Percentiles rank a stretch among this genome's conserved stretches.
Conservation (phyloP, 2,797 vertebrate species). For the Smutsia gigantea region DNA sequence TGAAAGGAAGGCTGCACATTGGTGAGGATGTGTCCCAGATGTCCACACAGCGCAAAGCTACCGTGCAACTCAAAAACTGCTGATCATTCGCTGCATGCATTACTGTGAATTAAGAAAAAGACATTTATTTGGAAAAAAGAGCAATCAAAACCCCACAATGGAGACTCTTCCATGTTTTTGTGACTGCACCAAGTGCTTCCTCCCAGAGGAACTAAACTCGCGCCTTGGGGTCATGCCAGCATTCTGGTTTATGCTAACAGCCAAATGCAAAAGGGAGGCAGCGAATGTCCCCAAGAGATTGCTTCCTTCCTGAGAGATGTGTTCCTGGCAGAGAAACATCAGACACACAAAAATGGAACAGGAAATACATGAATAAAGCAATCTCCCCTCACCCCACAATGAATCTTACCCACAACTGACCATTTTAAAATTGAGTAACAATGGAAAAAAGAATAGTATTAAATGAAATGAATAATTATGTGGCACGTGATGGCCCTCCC, state of each 20-base stretch:
- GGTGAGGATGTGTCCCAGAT: background rate
- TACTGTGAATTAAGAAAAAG: background rate
- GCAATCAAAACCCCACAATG: background rate
- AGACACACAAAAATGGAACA: background rate
- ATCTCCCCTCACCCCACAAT: background rate
- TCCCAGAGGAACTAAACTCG: background rate
- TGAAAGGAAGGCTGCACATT: background rate
- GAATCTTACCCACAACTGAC: background rate
- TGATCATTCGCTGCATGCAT: background rate
- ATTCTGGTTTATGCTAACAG: constrained; percentile 19
- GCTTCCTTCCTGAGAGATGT: background rate
- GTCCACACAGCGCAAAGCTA: background rate
- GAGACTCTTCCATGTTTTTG: background rate
- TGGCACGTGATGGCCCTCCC: background rate
- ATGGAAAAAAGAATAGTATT: background rate
- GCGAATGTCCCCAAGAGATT: background rate
- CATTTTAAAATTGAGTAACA: background rate
- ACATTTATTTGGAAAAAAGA: background rate
- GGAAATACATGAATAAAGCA: background rate
- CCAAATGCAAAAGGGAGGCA: background rate
- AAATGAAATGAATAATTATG: background rate
- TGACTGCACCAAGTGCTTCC: background rate
- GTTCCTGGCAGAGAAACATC: background rate
- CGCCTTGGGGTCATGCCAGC: background rate
- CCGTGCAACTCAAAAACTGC: background rate